Conservation (phyloP, 2,888 invertebrate genomes). For the Dermolepida albohirtum region DNA sequence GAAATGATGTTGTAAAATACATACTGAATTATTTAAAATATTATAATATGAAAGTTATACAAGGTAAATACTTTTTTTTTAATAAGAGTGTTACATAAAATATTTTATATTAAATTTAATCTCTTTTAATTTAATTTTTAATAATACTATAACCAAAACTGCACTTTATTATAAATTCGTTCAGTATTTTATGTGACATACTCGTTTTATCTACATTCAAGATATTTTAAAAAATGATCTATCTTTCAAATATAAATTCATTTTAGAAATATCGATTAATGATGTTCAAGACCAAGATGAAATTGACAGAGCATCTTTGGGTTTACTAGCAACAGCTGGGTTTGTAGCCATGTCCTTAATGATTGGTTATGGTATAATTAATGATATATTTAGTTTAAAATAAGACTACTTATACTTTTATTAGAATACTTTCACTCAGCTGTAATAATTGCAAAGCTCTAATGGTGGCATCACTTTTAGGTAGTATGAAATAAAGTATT, state of each 20-base stretch:
- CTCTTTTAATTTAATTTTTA: too few relatives aligned
- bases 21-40: conserved; percentile 46
- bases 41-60: conserved; percentile 25
- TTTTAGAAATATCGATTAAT: conserved; percentile 12
- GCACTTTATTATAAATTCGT: too few relatives aligned
- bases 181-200: too few relatives aligned
- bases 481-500: too few relatives aligned
- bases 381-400: conserved; percentile 40
- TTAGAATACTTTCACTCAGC: too few relatives aligned
- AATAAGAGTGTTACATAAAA: too few relatives aligned
- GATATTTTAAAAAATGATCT: too few relatives aligned
- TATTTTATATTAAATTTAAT: too few relatives aligned
- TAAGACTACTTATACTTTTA: conserved; percentile 4
- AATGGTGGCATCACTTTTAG: too few relatives aligned
- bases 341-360: conserved; percentile 37
- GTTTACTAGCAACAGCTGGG: conserved; percentile 36
- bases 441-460: too few relatives aligned
- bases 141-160: too few relatives aligned
- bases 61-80: conserved; percentile 20
- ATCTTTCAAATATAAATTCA: neutral
- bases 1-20: conserved; percentile 45
- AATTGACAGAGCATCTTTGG: conserved; percentile 38
- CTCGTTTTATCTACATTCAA: too few relatives aligned
- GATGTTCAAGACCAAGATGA: conserved; percentile 21
- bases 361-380: conserved; percentile 36